These are phyloP conservation scores for Pseudopodoces humilis DNA, from an alignment of 2,113 vertebrate genomes.

Conservation along the genomic window DNA sequence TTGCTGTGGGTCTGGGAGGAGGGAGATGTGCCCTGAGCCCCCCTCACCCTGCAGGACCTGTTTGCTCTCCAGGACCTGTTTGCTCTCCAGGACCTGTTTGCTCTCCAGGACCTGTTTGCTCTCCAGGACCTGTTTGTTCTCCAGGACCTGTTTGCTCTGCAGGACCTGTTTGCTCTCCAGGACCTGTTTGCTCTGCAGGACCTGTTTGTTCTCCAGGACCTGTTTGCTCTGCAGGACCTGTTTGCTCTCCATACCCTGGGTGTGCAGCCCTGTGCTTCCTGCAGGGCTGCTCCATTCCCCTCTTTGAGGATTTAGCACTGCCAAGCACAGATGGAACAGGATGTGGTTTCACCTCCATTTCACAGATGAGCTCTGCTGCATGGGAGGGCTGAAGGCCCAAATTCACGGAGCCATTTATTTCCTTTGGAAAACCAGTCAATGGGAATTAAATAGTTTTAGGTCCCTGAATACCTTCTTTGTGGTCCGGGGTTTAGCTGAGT, in stretches of 20 bases:
- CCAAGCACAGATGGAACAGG: background rate
- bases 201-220: too few species aligned
- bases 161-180: too few species aligned
- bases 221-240: background rate
- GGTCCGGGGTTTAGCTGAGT: background rate
- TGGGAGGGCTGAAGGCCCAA: background rate
- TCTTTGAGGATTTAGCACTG: background rate
- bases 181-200: too few species aligned
- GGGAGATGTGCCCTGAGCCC: background rate
- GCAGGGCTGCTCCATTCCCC: background rate
- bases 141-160: too few species aligned
- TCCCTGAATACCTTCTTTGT: background rate
- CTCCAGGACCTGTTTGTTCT: too few species aligned
- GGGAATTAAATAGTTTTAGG: constrained; percentile 39
- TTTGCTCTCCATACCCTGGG: background rate
- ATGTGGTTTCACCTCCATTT: background rate
- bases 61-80: too few species aligned
- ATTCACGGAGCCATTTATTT: background rate
- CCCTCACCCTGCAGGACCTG: background rate
- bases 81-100: too few species aligned
- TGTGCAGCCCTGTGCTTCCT: background rate
- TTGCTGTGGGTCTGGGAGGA: background rate
- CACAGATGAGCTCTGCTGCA: background rate
- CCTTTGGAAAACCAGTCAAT: constrained; percentile 28
- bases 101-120: too few species aligned